Evolutionary conservation across 64 coral and sea anemone genomes (phyloP), one percentile per base, ranked within the genome.

Genomic region (Stylophora pistillata): DNA sequence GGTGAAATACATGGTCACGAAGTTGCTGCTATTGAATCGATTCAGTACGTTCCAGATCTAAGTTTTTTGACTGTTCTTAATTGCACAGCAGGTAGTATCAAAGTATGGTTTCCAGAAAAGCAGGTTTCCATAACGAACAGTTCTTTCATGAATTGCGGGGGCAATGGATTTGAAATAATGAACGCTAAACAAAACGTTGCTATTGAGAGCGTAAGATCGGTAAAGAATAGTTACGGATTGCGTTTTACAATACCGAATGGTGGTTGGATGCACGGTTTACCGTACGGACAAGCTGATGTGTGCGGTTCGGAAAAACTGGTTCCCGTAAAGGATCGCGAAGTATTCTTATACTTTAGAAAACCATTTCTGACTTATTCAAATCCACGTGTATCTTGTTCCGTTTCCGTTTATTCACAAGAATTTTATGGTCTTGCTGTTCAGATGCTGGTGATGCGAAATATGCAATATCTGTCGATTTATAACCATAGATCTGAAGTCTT

Each of bases 41-140:
- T 53, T 20, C 56, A 57, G 72, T 56, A 58, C 64, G 47, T 86
- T 54, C 83, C 83, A 56, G 32, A 72, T 4, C 13, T 87, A 28
- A 56, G 74, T 29, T 20, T 33, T 10, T 18, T 74, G 23, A n/a
- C 17, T 15, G 55, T 74, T 29, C 37, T 33, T 21, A 72, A 74
- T 26, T 87, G 69, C 56, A 56, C 85, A 29, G 41, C 69, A 31
- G 55, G 52, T 57, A 20, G 72, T 74, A 16, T 21, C n/a, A 65
- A 87, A 28, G 26, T 74, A 5, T n/a, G 12, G 25, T 56, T 72
- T 74, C 69, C 56, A 57, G 72, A 87, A 55, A 74, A 25, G 15
- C 30, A 33, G 31, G 52, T 54, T 6, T 21, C 28, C 16, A 3
- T 73, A 9, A 25, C 3, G 13, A 56, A 56, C n/a, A 30, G 9